Evolutionary conservation across 1,140 invertebrate species (phyloP), one percentile per base, ranked within the genome.

Genomic region (Drosophila saltans): DNA sequence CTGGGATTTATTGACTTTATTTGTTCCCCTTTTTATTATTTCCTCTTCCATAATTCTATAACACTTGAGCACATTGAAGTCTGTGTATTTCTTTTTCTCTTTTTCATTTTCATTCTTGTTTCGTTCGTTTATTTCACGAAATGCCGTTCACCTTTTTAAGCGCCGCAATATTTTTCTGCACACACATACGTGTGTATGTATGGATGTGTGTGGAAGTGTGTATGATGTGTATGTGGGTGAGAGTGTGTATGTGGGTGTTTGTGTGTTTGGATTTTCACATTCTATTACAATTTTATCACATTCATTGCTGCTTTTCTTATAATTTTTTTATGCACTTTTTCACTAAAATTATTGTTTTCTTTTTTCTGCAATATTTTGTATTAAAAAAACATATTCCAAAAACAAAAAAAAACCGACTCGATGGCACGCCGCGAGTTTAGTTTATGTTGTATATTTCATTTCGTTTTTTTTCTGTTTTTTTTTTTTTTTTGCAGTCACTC

Each of bases 141-240:
- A 78, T 89, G 84, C 84, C 84, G 84, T 89, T 89, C 84, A 89
- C 84, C 84, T 89, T 89, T 89, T 89, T 83, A 89, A 89, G 78
- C 84, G 84, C 84, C 84, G 84, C 84, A 89, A 89, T 89, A 83
- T 89, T 88, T 88, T 88, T 88, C 83, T 88, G 83, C 83, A 83
- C 80, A 86, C 82, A 86, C 82, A 86, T 86, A 86, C 82, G 83
- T 80, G 82, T 71, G 76, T 68, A 48, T 72, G 59, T 75, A 55
- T 70, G 70, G 45, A 57, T 62, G 30, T 64, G 52, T 64, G 33
- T 68, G 30, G 62, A 45, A 59, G 39, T 65, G n/a, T 64, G 68
- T 58, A 33, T 69, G 28, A 39, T 65, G 41, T 55, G 28, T 76
- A 41, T 69, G 36, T 78, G 36, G 58, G 41, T 62, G 56, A 43